phyloP scores from a whole-genome alignment of 2,797 vertebrate genomes.

The Girardinus metallicus region DNA sequence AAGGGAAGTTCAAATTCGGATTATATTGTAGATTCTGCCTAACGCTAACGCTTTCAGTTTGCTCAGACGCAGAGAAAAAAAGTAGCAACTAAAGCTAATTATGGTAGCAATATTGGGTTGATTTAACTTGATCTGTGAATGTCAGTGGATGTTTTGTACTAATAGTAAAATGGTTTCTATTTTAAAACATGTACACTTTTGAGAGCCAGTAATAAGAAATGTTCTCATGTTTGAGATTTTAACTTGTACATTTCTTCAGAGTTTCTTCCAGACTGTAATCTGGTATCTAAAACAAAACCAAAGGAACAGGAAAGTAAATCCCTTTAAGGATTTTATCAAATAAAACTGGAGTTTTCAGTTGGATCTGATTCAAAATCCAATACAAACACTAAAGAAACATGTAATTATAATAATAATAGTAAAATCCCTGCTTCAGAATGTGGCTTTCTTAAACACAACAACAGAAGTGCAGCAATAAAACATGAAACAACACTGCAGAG shows the following conservation, averaged over 20 bases:
- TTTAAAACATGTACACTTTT: background rate
- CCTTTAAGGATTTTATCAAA: background rate
- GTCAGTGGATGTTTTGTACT: background rate
- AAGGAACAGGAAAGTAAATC: background rate
- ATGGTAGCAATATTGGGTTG: no score
- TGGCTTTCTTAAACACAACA: background rate
- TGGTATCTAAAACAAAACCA: background rate
- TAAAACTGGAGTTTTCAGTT: background rate
- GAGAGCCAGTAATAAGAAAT: background rate
- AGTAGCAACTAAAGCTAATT: no score
- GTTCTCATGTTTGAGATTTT: background rate
- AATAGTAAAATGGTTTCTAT: background rate
- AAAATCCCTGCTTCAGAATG: background rate
- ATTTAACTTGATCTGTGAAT: no score
- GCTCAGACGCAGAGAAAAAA: no score
- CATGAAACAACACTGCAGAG: background rate
- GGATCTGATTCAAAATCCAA: background rate
- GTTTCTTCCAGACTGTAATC: background rate
- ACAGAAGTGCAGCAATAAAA: background rate
- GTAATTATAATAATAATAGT: background rate
- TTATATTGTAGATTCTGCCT: background rate
- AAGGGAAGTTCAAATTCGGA: background rate
- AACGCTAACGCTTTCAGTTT: background rate
- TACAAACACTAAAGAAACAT: background rate
- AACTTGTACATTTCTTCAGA: background rate